phyloP scores from a whole-genome alignment of 2,113 vertebrate genomes.

The Rhinoptilus africanus region DNA sequence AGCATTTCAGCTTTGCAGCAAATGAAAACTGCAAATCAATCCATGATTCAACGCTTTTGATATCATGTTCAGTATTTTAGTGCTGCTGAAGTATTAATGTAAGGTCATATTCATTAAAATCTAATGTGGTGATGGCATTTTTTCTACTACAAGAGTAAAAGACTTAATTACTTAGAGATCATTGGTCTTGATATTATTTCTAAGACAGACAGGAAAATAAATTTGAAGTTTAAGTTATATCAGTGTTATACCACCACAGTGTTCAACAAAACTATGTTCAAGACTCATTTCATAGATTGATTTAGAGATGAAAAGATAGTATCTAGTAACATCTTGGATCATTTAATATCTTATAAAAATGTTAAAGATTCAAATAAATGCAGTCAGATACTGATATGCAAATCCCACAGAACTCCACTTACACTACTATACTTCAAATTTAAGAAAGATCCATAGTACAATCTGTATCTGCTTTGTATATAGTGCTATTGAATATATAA shows the following conservation, averaged over 20 bases:
- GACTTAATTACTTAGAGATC: not conserved
- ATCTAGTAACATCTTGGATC: not conserved
- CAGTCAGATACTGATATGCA: not conserved
- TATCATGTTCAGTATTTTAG: not conserved
- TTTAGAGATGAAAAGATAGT: not conserved
- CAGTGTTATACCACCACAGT: not conserved
- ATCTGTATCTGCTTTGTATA: not conserved
- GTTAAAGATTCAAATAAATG: not conserved
- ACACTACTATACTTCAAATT: not conserved
- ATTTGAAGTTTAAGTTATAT: not conserved
- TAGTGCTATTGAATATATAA: not conserved
- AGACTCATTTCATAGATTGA: not conserved
- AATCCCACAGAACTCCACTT: not conserved
- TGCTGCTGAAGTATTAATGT: not conserved
- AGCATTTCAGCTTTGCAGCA: not conserved
- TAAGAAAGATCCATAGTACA: not conserved
- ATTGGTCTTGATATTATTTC: not conserved
- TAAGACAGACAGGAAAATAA: not conserved
- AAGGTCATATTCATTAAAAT: constrained; percentile 25
- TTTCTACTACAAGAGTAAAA: not conserved
- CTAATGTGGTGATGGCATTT: not conserved
- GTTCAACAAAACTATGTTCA: not conserved
- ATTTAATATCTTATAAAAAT: not conserved
- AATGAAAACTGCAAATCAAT: not conserved
- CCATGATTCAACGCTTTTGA: not conserved